These are phyloP conservation scores for Heliconius hortense DNA, from an alignment of 2,888 invertebrate genomes.

Conservation along the genomic window DNA sequence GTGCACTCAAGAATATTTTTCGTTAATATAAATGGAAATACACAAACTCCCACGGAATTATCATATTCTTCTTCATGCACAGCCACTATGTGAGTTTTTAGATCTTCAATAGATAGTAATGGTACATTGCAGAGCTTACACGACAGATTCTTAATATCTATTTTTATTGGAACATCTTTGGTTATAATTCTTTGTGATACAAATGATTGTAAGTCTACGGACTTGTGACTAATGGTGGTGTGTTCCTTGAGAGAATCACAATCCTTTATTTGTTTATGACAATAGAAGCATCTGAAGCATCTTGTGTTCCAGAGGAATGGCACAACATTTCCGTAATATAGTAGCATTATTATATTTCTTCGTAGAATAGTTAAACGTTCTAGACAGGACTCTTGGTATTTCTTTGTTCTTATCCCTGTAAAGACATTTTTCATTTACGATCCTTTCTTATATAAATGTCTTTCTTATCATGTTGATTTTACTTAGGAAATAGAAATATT, in stretches of 20 bases:
- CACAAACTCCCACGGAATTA: conserved; percentile 50
- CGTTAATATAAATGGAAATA: conserved; percentile 61
- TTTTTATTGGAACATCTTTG: conserved; percentile 67
- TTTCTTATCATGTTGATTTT: neutral
- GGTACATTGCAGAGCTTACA: conserved; percentile 57
- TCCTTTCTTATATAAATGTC: conserved; percentile 3
- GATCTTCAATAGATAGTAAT: conserved; percentile 52
- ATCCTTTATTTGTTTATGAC: conserved; percentile 59
- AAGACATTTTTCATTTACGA: conserved; percentile 54
- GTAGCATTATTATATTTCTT: conserved; percentile 57
- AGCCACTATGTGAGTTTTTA: conserved; percentile 55
- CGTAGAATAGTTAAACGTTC: conserved; percentile 57
- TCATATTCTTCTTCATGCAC: conserved; percentile 58
- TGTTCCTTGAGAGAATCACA: conserved; percentile 58
- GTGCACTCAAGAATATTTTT: conserved; percentile 58
- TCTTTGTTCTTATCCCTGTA: conserved; percentile 56
- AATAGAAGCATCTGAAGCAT: conserved; percentile 67
- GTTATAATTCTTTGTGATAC: conserved; percentile 58
- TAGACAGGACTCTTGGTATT: conserved; percentile 50
- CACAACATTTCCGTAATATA: conserved; percentile 59
- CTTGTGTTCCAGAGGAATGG: conserved; percentile 68
- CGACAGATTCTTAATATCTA: conserved; percentile 57
- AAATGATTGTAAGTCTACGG: conserved; percentile 52
- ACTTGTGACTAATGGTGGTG: conserved; percentile 51
- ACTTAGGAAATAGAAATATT: neutral